A percentile compares a stretch with the other conserved stretches of the same genome.
Conservation (phyloP, 2,888 invertebrate genomes). For the Melanotus villosus region DNA sequence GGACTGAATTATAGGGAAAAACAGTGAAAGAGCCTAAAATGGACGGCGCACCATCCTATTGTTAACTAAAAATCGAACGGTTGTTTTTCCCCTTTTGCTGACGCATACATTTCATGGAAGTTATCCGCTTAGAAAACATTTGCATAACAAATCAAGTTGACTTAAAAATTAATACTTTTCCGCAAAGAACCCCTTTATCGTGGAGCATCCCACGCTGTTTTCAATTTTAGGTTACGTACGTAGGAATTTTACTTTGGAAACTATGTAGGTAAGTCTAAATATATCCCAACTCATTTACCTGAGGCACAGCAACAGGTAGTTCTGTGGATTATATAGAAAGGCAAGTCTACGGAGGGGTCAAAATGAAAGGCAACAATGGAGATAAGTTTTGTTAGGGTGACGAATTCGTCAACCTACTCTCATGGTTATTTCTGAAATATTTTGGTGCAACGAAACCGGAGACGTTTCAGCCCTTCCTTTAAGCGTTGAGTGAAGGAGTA, state of each 20-base stretch:
- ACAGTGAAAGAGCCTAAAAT: not conserved
- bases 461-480: too few relatives aligned
- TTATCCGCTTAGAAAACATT: slow-evolving; percentile 3
- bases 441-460: too few relatives aligned
- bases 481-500: too few relatives aligned
- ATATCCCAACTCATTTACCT: too few relatives aligned
- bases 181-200: not conserved
- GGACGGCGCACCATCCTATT: not conserved
- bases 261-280: too few relatives aligned
- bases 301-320: too few relatives aligned
- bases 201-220: not conserved
- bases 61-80: slow-evolving; percentile 4
- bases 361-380: too few relatives aligned
- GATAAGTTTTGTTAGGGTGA: too few relatives aligned
- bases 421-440: too few relatives aligned
- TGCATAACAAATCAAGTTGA: slow-evolving; percentile 21
- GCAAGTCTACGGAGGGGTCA: too few relatives aligned
- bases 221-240: not conserved
- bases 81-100: slow-evolving; percentile 16
- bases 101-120: slow-evolving; percentile 13
- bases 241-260: not conserved
- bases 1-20: not conserved
- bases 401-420: too few relatives aligned
- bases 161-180: slow-evolving; percentile 2
- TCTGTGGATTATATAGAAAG: too few relatives aligned